A percentile compares a stretch with the other conserved stretches of the same genome.
Evolutionary conservation across 2,888 invertebrate genomes (phyloP).

Genomic region (Phaedon cochleariae): DNA sequence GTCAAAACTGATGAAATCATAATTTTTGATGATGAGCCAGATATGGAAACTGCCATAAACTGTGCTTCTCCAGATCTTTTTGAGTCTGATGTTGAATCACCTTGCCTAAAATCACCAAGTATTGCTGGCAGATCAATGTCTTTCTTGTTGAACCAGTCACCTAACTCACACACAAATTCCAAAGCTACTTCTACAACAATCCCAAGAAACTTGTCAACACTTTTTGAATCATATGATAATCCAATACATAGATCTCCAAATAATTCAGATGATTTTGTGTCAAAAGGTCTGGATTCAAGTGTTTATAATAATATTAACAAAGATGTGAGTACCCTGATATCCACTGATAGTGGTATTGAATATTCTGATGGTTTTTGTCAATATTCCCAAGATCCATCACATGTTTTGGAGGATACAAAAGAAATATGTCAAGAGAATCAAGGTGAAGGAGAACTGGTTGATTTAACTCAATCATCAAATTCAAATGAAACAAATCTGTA

Average conservation of each 20-base stretch:
- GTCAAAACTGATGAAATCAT: neutral
- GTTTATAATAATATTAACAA: neutral
- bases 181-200: neutral
- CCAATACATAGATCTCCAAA: neutral
- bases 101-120: neutral
- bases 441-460: conserved; percentile 24
- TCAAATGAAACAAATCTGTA: neutral
- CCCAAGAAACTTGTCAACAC: neutral
- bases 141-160: neutral
- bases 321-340: neutral
- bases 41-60: conserved; percentile 1
- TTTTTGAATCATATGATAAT: neutral
- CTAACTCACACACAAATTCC: neutral
- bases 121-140: neutral
- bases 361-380: neutral
- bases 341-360: neutral
- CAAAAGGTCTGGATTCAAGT: neutral
- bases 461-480: conserved; percentile 30
- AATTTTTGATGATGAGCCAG: conserved; percentile 10
- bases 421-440: conserved; percentile 51
- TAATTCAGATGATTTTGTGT: neutral
- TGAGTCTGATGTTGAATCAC: conserved; percentile 50
- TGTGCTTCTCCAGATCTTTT: conserved; percentile 56
- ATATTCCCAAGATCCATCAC: neutral
- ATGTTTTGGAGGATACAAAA: neutral